Base-by-base conservation (phyloP, 2,888 invertebrate species). In the Eupsilia transversa region DNA sequence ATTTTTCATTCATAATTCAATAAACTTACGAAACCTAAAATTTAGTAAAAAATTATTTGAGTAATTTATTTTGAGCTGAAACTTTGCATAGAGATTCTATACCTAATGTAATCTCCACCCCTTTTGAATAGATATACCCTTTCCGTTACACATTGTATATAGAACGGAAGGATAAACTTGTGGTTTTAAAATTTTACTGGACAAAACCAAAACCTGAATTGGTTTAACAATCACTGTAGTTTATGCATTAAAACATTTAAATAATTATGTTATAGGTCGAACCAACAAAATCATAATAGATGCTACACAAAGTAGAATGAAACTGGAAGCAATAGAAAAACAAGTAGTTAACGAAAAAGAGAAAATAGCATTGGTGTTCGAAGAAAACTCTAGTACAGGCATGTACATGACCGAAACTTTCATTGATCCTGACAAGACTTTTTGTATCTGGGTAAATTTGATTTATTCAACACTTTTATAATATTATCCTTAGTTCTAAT, bases 361-460 rank as follows among this genome's bases (percentile, higher is more conserved):
- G 0, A 89, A 79, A 23, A 89, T 80, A 52, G 20, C 72, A 5
- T 57, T 92, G 7, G 65, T 83, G 4, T 57, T 93, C 3, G 83
- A 89, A 41, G 83, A 89, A 65, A 64, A 17, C 9, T 5, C 14
- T 14, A 80, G 79, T 7, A 72, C 85, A n/a, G 88, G 88, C 20
- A 68, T 88, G 14, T 95, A 93, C 61, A 72, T 89, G 0, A 78
- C 91, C 0, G 87, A 85, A 4, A 66, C 87, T 2, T 89, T 88
- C 38, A 85, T 94, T 20, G 87, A 90, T 14, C 86, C 88, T 0
- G 86, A 88, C 1, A 90, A 84, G 57, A 57, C 80, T 0, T 94
- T 93, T 76, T 87, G 81, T 41, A 88, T 94, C 65, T 90, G 88
- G 87, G 95, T 95, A 89, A 90, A 85, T 82, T 74, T 38, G 20